Base-by-base conservation (phyloP, 2,888 invertebrate genomes). In the Leptinotarsa rubiginosa region DNA sequence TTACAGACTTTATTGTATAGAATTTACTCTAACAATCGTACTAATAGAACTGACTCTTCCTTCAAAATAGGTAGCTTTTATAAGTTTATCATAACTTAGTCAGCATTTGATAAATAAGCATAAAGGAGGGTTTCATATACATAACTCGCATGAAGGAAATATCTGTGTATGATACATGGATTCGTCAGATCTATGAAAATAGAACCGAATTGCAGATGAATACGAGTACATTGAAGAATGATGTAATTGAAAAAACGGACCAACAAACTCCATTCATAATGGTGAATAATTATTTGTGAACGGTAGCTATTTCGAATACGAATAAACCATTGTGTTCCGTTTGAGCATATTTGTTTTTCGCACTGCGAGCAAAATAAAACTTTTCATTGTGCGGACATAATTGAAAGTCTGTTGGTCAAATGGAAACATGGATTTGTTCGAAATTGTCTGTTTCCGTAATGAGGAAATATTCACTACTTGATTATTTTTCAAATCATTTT, bases 331-430 rank as follows among this genome's bases (percentile, higher is more conserved):
- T n/a, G 15, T 62, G 25, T 62, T 31, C 16, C 18, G 56, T 62
- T 62, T 62, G 16, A 13, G 7, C 31, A 16, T n/a, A 31, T 31
- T 70, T 71, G 64, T 74, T 71, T 73, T 74, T 66, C 67, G 65
- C 71, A 68, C 68, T 65, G 56, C 70, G 68, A 64, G 68, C 70
- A 12, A 68, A 65, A 71, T 71, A 68, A 67, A 74, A 74, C 25
- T 74, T 74, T 74, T 59, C 68, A 74, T 74, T 71, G 67, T 65
- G 68, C 68, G 64, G 18, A 71, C 67, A 74, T 74, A 74, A 74
- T 74, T 74, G 74, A 70, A 66, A 74, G 67, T 74, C 54, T 64
- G 71, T 41, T 41, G 47, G 67, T 64, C 54, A 74, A 74, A 74
- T 74, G 71, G 74, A 71, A 71, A 74, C 62, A n/a, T 31, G 41